Percentiles rank a stretch among this genome's conserved stretches.
These are phyloP conservation scores for Bufo bufo DNA, from an alignment of 2,113 vertebrate genomes.

Conservation along the genomic window DNA sequence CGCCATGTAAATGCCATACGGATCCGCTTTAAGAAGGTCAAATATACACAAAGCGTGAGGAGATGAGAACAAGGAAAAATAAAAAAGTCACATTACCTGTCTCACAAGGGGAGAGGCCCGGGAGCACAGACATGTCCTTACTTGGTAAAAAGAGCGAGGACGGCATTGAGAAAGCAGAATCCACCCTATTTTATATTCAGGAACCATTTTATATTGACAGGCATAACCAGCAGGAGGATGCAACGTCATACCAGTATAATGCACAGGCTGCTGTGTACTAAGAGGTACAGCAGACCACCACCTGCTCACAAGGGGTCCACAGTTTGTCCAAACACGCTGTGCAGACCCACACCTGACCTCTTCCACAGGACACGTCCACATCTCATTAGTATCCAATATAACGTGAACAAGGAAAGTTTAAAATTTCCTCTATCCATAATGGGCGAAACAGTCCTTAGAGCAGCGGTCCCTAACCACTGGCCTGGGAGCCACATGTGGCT, in stretches of 20 bases:
- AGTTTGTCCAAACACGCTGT: no score
- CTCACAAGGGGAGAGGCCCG: conserved; percentile 33
- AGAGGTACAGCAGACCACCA: background rate
- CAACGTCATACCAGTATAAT: background rate
- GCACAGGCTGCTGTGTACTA: background rate
- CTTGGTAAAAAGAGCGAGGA: conserved; percentile 29
- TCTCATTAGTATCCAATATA: no score
- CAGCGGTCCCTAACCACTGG: no score
- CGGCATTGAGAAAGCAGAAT: background rate
- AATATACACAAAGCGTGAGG: conserved; percentile 10
- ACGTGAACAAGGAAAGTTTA: background rate
- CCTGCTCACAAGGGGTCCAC: no score
- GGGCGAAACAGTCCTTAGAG: no score
- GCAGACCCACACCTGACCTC: no score
- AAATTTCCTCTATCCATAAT: no score
- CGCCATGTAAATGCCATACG: background rate
- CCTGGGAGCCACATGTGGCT: no score
- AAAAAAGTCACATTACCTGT: conserved; percentile 24
- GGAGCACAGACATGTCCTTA: conserved; percentile 44
- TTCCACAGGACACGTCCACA: no score
- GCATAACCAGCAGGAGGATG: background rate
- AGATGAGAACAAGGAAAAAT: background rate
- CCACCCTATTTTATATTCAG: conserved; percentile 28
- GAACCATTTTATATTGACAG: background rate
- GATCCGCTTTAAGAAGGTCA: background rate